These are phyloP conservation scores for Itoplectis maculator DNA, from an alignment of 2,888 invertebrate species.

Conservation along the genomic window DNA sequence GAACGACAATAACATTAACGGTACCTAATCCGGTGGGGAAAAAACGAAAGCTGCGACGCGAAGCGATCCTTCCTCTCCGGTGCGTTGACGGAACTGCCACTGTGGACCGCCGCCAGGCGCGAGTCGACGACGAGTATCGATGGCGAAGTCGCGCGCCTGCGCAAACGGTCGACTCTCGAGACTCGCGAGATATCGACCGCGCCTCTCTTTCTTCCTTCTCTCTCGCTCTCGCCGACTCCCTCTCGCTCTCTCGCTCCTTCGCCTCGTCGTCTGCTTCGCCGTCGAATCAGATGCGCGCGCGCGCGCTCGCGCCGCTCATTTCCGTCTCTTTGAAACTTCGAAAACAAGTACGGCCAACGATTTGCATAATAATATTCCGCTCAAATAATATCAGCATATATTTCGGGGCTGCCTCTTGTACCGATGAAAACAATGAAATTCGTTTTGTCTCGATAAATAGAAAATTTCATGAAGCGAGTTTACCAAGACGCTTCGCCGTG, in stretches of 20 bases:
- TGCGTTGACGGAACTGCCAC: slow-evolving; percentile 53
- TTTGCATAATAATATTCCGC: not conserved
- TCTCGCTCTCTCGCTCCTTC: not conserved
- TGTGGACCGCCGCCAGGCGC: slow-evolving; percentile 47
- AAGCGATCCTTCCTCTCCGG: slow-evolving; percentile 14
- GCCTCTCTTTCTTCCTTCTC: slow-evolving; percentile 15
- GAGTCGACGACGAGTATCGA: slow-evolving; percentile 48
- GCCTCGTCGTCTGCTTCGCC: not conserved
- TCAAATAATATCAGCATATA: not conserved
- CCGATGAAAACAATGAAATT: slow-evolving; percentile 3
- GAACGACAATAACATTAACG: slow-evolving; percentile 12
- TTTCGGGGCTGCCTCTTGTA: not conserved
- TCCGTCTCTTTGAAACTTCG: slow-evolving; percentile 43
- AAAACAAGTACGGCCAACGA: slow-evolving; percentile 17
- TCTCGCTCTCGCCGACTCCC: not conserved
- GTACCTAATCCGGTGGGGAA: slow-evolving; percentile 52
- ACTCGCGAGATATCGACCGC: slow-evolving; percentile 71
- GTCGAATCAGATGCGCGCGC: slow-evolving; percentile 14
- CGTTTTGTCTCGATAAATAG: not conserved
- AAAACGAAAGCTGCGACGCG: slow-evolving; percentile 37
- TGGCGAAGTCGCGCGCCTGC: slow-evolving; percentile 12
- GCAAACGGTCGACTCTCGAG: slow-evolving; percentile 58
- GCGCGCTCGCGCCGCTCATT: slow-evolving; percentile 37
- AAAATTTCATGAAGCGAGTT: slow-evolving; percentile 3
- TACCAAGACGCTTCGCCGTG: slow-evolving; percentile 10